These are phyloP conservation scores for Margarornis squamiger DNA, from an alignment of 2,797 vertebrate genomes.

Conservation along the genomic window DNA sequence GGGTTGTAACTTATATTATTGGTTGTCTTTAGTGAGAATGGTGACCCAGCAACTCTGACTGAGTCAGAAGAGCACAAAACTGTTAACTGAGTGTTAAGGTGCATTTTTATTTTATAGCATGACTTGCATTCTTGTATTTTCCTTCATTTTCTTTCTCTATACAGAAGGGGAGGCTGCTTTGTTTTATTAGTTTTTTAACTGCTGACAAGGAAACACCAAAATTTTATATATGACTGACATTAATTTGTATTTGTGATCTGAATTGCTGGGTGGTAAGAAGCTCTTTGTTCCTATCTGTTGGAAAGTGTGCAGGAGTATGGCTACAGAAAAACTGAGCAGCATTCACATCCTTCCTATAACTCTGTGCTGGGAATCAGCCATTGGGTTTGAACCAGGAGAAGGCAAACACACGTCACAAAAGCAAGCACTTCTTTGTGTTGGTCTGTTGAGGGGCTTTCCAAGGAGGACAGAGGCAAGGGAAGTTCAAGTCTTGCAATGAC, in stretches of 20 bases:
- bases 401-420: background rate
- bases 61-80: background rate
- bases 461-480: background rate
- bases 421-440: background rate
- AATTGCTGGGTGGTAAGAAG: background rate
- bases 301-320: background rate
- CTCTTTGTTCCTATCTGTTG: background rate
- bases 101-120: background rate
- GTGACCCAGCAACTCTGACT: background rate
- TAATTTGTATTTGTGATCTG: background rate
- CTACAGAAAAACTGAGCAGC: background rate
- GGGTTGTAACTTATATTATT: background rate
- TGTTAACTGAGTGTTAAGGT: background rate
- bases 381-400: background rate
- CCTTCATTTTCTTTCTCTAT: background rate
- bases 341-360: background rate
- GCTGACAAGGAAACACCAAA: background rate
- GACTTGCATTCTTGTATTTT: background rate
- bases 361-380: background rate
- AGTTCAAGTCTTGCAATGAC: background rate
- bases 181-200: background rate
- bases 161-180: background rate
- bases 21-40: background rate
- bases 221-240: background rate
- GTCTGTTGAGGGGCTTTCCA: background rate